phyloP scores from a whole-genome alignment of 2,888 invertebrate genomes.

The Synergus gifuensis region DNA sequence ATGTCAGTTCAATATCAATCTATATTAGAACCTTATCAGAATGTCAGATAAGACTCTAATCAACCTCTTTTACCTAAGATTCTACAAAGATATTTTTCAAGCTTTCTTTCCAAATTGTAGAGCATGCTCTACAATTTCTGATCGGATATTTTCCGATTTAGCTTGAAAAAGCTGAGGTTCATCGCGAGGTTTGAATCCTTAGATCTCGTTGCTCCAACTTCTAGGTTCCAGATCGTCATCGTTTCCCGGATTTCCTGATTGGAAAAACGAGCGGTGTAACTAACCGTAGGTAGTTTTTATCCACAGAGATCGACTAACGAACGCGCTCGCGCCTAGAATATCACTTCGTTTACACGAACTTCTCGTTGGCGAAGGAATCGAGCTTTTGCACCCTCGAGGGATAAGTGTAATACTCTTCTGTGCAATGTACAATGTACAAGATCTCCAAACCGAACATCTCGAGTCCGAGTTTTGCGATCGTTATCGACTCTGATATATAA shows the following conservation, averaged over 20 bases:
- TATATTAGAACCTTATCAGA: not conserved
- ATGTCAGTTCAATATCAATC: not conserved
- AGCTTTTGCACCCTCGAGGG: slow-evolving; percentile 31
- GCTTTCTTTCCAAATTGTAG: not conserved
- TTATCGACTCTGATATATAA: slow-evolving; percentile 36
- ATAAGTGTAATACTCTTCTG: slow-evolving; percentile 12
- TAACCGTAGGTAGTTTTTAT: slow-evolving; percentile 71
- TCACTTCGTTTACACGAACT: slow-evolving; percentile 59
- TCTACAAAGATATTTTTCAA: not conserved
- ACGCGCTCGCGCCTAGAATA: slow-evolving; percentile 66
- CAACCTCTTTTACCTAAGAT: not conserved
- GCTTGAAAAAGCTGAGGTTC: slow-evolving; percentile 19
- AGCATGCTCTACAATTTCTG: not conserved
- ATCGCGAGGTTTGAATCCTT: slow-evolving; percentile 1
- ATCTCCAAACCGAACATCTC: slow-evolving; percentile 22
- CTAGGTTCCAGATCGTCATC: slow-evolving; percentile 24
- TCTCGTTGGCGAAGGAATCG: slow-evolving; percentile 42
- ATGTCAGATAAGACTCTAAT: not conserved
- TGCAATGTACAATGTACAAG: slow-evolving; percentile 12
- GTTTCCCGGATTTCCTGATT: slow-evolving; percentile 56
- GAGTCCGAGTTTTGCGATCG: slow-evolving; percentile 31
- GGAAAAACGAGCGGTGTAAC: slow-evolving; percentile 71
- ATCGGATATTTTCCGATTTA: slow-evolving; percentile 36
- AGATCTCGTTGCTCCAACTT: not conserved
- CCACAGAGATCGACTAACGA: slow-evolving; percentile 70